A percentile compares a stretch with the other conserved stretches of the same genome.
Evolutionary conservation across 2,888 invertebrate genomes (phyloP).

Genomic region (Hyalella azteca): DNA sequence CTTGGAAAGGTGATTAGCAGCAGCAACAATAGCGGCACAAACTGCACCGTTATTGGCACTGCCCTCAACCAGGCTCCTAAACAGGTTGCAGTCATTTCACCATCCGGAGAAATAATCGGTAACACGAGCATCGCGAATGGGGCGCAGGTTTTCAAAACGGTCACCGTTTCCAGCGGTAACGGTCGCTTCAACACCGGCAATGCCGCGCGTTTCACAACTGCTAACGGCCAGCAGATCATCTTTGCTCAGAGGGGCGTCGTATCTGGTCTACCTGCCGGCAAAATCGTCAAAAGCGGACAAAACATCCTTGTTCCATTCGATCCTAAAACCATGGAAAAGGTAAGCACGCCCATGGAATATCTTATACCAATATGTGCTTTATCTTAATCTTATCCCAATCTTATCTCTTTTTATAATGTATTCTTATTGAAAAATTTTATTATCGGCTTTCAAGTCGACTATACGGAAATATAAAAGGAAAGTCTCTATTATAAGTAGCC

Average conservation of each 20-base stretch:
- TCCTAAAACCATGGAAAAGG: constrained; percentile 10
- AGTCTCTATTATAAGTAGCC: no score
- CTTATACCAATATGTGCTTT: no score
- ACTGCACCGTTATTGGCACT: constrained; percentile 3
- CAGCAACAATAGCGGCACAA: background rate
- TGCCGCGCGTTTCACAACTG: background rate
- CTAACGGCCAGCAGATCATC: constrained; percentile 8
- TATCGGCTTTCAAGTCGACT: no score
- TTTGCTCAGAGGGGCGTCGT: background rate
- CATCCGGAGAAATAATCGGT: background rate
- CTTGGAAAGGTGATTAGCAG: background rate
- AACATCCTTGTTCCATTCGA: constrained; percentile 3
- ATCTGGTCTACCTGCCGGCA: background rate
- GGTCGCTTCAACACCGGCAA: background rate
- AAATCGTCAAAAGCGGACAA: background rate
- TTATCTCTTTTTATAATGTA: no score
- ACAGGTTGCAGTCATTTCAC: constrained; percentile 1
- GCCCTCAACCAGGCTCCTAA: background rate
- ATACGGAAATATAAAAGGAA: no score
- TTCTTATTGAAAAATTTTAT: no score
- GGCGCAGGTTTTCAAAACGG: background rate
- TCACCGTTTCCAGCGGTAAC: background rate
- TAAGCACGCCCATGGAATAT: no score
- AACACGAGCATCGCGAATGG: background rate
- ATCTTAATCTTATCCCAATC: no score